These are phyloP conservation scores for Noctua comes DNA, from an alignment of 2,888 invertebrate species.

Conservation along the genomic window DNA sequence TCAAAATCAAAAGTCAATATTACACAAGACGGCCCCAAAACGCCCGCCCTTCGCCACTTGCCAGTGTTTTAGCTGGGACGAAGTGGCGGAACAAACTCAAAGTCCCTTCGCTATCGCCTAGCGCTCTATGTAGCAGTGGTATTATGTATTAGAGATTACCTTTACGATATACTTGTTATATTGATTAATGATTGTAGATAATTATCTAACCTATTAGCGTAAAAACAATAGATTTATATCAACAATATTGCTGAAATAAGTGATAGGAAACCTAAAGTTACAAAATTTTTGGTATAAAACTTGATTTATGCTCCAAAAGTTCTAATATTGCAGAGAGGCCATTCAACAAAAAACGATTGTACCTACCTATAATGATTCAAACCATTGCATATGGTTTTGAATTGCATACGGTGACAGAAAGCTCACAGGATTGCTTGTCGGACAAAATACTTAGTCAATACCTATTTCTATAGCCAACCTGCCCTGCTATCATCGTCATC, in stretches of 20 bases:
- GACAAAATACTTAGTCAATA: not conserved
- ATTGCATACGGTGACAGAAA: too few relatives aligned
- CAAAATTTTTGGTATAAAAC: not conserved
- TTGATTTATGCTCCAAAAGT: not conserved
- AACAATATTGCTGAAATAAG: not conserved
- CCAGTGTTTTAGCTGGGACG: not conserved
- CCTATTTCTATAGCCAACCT: not conserved
- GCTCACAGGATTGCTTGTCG: not conserved
- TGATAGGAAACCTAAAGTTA: conserved; percentile 9
- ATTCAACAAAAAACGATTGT: not conserved
- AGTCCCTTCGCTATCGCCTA: not conserved
- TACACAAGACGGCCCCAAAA: not conserved
- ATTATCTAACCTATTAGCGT: conserved; percentile 17
- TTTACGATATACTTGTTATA: conserved; percentile 12
- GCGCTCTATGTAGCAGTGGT: not conserved
- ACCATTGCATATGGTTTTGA: too few relatives aligned
- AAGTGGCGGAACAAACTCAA: not conserved
- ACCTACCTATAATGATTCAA: not conserved
- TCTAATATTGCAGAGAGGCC: not conserved
- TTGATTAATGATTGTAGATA: conserved; percentile 42
- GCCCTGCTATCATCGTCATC: not conserved
- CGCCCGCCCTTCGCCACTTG: not conserved
- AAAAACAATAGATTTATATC: conserved; percentile 30
- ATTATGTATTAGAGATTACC: not conserved
- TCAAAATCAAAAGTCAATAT: not conserved